Evolutionary conservation across 92 coral and sea anemone genomes (phyloP), one percentile per base, ranked within the genome.

Genomic region (Desmophyllum pertusum): DNA sequence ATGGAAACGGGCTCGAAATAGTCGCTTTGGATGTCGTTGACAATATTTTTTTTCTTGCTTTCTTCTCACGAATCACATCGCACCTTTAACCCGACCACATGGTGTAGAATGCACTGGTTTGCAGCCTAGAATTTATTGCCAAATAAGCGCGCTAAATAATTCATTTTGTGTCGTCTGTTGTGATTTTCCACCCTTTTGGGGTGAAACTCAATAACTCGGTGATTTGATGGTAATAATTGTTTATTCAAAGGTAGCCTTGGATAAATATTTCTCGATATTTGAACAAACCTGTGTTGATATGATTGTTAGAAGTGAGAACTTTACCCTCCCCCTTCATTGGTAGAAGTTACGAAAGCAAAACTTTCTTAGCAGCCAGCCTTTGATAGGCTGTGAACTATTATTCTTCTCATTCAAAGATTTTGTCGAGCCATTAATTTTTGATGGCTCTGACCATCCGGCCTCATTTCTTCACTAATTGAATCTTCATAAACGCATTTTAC

Each of bases 61-160:
- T 70, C 70, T 83, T 87, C 63, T 73, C 78, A 52, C 71, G 79
- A 71, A 82, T 71, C 79, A 79, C 59, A 55, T 57, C 36, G 35
- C 71, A 72, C 86, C 71, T 82, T 81, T 72, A 72, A 77, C 68
- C 81, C 29, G 89, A 84, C 80, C 93, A 73, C 86, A 93, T 86
- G 80, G 79, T 78, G 85, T 81, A 88, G 81, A 55, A 55, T 89
- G 94, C 85, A 77, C 82, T 93, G 93, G 94, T 93, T 91, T 93
- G 95, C 76, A 91, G 95, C 97, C 94, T 90, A 89, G 91, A 88
- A 89, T 91, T 88, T 86, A 94, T 92, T 88, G 81, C 95, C 89
- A 76, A 89, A 90, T 87, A 68, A 84, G 89, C 80, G 87, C 91
- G 76, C 89, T 94, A 84, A 94, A 94, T 94, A 87, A 94, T 94